phyloP scores from a whole-genome alignment of 2,113 vertebrate species.

The Pholis gunnellus region DNA sequence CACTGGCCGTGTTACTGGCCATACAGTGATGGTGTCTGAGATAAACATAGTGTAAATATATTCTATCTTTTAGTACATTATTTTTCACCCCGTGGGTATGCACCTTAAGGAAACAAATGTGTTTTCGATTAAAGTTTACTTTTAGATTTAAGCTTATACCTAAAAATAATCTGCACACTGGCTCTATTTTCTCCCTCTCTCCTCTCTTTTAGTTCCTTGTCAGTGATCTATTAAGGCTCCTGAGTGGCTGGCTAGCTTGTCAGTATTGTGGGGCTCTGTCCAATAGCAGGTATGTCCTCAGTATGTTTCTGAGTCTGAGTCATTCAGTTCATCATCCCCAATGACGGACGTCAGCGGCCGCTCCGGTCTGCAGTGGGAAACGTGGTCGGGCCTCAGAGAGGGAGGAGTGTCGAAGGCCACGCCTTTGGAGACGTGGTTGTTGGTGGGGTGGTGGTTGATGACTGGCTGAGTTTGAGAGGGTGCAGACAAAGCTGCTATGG shows the following conservation, averaged over 20 bases:
- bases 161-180: conserved; percentile 43
- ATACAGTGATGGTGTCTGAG: conserved; percentile 32
- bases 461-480: conserved; percentile 87
- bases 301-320: conserved; percentile 98
- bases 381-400: conserved; percentile 89
- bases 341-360: conserved; percentile 87
- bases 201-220: conserved; percentile 16
- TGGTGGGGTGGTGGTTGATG: conserved; percentile 91
- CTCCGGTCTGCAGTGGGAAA: conserved; percentile 90
- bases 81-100: background rate
- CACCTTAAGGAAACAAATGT: conserved; percentile 41
- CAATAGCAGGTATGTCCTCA: conserved; percentile 74
- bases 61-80: conserved; percentile 25
- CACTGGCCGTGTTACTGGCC: conserved; percentile 36
- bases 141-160: conserved; percentile 48
- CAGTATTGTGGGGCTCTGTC: conserved; percentile 32
- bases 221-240: conserved; percentile 70
- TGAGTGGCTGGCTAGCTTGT: conserved; percentile 69
- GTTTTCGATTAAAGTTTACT: conserved; percentile 33
- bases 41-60: conserved; percentile 11
- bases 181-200: conserved; percentile 13
- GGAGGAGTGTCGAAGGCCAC: conserved; percentile 92
- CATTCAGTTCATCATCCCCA: conserved; percentile 93
- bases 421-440: conserved; percentile 86
- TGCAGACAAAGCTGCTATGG: conserved; percentile 85